phyloP scores from a whole-genome alignment of 1,140 invertebrate species.

The Drosophila sucinea region DNA sequence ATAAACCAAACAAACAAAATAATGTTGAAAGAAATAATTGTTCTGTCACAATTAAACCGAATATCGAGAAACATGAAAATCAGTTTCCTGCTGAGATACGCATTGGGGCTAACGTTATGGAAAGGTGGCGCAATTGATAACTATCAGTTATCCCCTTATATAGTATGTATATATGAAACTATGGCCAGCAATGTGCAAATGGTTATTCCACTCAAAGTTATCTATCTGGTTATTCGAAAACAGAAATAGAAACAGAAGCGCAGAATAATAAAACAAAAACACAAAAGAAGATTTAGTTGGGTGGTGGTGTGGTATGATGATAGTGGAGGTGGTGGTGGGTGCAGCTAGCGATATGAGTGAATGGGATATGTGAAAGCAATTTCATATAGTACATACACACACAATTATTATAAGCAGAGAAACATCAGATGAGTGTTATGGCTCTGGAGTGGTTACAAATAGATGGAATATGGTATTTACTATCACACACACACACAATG shows the following conservation, averaged over 20 bases:
- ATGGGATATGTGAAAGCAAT: conserved; percentile 1
- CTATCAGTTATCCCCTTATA: background rate
- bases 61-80: too few relatives aligned
- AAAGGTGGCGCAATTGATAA: background rate
- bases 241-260: conserved; percentile 10
- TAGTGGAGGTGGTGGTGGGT: background rate
- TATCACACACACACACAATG: background rate
- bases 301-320: background rate
- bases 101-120: background rate
- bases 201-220: background rate
- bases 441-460: background rate
- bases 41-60: too few relatives aligned
- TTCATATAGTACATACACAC: background rate
- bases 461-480: background rate
- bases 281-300: background rate
- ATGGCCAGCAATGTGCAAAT: background rate
- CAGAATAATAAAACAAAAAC: conserved; percentile 5
- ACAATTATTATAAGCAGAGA: conserved; percentile 1
- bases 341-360: background rate
- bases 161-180: background rate
- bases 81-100: too few relatives aligned
- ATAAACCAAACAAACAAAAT: background rate
- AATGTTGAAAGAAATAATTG: background rate
- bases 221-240: background rate
- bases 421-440: background rate